Base-by-base conservation (phyloP, 2,797 vertebrate genomes). In the Lepidocolaptes lacrymiger region DNA sequence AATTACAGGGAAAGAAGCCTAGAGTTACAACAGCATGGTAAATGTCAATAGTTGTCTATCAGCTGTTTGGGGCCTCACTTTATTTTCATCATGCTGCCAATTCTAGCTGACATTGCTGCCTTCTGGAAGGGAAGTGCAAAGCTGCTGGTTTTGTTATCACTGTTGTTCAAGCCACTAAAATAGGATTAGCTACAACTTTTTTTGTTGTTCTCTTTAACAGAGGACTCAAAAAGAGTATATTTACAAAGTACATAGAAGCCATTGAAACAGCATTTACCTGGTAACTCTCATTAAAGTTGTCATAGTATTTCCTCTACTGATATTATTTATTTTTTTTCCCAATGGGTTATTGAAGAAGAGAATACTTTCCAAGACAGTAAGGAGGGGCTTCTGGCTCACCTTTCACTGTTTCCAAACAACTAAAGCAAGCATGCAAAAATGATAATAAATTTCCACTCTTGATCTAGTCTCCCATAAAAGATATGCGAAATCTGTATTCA, bases 101-200 rank as follows among this genome's bases (percentile, higher is more conserved):
- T 93, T 91, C 68, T 59, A 75, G 32, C 55, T 92, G 81, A 91
- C 49, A 46, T n/a, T 92, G 41, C 61, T 56, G 36, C 59, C 94
- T 94, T 92, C 79, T 90, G 59, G 62, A 88, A 84, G 19, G 41
- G 51, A 84, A 88, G 88, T 87, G 52, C 44, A 79, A 95, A 88
- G 37, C 58, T 95, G 23, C 68, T 91, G 56, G 7, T 82, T 72
- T 89, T 78, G 68, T 69, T 75, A 76, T 73, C 76, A 22, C 27
- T 82, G 36, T 46, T 82, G 61, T 58, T 85, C 62, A 54, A 78
- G 22, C 46, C 58, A 83, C 56, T 78, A n/a, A 77, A 90, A 51
- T 28, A 66, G 71, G 78, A 61, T 19, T 24, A 90, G 84, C 86
- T 90, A 68, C 41, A 87, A 56, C 52, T 83, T 91, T 82, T 87